phyloP scores from a whole-genome alignment of 2,113 vertebrate species.

The Trichomycterus rosablanca region DNA sequence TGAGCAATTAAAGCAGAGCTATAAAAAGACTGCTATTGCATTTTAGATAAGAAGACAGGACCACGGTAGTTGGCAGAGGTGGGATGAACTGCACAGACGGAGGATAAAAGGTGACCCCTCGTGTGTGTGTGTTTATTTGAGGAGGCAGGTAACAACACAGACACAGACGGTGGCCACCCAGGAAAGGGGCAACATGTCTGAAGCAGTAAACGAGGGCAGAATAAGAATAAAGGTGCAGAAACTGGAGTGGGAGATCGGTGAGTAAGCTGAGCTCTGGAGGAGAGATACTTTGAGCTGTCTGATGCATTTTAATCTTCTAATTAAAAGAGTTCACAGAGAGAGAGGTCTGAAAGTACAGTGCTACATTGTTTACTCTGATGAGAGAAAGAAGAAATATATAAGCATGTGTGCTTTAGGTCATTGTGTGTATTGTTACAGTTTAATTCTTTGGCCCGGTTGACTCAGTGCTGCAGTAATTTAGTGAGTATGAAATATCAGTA shows the following conservation, averaged over 20 bases:
- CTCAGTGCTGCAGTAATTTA: too few species aligned
- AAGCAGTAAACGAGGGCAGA: slow-evolving; percentile 17
- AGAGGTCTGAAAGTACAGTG: slow-evolving; percentile 50
- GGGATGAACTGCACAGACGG: background rate
- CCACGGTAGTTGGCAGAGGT: slow-evolving; percentile 1
- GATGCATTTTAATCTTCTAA: slow-evolving; percentile 66
- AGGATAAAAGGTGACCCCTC: slow-evolving; percentile 38
- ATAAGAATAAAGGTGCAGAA: slow-evolving; percentile 10
- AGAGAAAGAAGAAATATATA: slow-evolving; percentile 28
- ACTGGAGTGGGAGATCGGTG: slow-evolving; percentile 11
- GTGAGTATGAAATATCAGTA: too few species aligned
- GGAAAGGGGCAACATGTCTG: slow-evolving; percentile 22
- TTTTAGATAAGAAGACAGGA: slow-evolving; percentile 7
- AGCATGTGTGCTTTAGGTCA: slow-evolving; percentile 23
- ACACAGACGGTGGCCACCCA: slow-evolving; percentile 19
- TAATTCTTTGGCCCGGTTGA: too few species aligned
- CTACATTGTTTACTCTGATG: slow-evolving; percentile 44
- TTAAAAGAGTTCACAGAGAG: slow-evolving; percentile 58
- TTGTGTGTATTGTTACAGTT: slow-evolving; percentile 28
- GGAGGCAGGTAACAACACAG: slow-evolving; percentile 19
- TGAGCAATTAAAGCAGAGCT: background rate
- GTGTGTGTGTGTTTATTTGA: slow-evolving; percentile 26
- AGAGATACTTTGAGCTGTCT: slow-evolving; percentile 39
- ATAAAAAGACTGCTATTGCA: background rate
- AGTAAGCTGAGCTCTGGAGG: background rate